Evolutionary conservation across 2,888 invertebrate species (phyloP).

Genomic region (Leucozona laternaria): DNA sequence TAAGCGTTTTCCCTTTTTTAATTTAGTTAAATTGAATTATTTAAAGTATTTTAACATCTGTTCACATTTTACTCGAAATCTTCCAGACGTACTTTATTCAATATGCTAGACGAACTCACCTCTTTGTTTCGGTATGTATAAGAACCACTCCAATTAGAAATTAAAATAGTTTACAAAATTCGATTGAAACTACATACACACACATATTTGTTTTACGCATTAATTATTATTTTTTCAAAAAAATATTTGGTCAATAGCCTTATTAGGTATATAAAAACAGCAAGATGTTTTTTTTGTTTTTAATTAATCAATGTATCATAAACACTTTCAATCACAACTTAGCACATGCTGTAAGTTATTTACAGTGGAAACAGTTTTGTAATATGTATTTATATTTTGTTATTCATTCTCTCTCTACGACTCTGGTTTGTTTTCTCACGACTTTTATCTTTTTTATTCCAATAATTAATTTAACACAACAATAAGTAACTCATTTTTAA

Average conservation of each 20-base stretch:
- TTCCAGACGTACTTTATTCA: neutral
- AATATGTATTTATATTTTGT: neutral
- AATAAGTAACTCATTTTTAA: neutral
- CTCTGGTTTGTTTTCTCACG: neutral
- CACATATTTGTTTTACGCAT: neutral
- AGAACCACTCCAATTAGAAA: neutral
- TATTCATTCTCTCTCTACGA: neutral
- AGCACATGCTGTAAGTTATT: neutral
- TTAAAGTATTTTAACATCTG: neutral
- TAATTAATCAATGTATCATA: too few species aligned
- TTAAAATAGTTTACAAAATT: neutral
- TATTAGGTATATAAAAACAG: neutral
- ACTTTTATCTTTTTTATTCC: neutral
- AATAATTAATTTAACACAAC: neutral
- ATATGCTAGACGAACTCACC: neutral
- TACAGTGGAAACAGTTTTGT: neutral
- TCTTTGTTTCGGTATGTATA: neutral
- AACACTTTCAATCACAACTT: constrained; percentile 7
- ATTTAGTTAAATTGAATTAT: neutral
- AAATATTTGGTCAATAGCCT: neutral
- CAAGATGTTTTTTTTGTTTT: neutral
- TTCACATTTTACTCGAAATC: neutral
- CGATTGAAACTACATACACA: neutral
- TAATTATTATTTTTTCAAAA: neutral
- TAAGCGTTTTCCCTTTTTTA: neutral